Evolutionary conservation across 2,113 vertebrate species (phyloP).

Genomic region (Microtus oregoni): DNA sequence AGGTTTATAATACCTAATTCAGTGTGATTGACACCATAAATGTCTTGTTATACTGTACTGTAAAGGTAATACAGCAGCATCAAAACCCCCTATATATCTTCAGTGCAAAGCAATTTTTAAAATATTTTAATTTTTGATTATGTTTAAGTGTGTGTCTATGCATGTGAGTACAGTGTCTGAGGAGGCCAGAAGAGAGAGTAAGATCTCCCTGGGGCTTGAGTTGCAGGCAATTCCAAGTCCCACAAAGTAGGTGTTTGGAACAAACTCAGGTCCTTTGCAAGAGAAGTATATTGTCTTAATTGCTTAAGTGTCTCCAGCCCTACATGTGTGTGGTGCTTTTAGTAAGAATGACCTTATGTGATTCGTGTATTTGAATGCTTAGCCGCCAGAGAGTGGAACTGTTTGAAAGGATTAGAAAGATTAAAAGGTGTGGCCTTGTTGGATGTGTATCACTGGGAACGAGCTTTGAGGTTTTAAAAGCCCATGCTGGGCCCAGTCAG

Average conservation of each 20-base stretch:
- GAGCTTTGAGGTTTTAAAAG: background rate
- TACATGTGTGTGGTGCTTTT: background rate
- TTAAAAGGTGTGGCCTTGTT: background rate
- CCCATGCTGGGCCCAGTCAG: background rate
- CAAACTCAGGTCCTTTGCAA: background rate
- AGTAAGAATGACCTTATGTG: background rate
- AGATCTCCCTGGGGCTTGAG: background rate
- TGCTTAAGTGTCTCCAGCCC: background rate
- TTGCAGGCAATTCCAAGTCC: background rate
- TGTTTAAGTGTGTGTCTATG: background rate
- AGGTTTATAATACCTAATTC: background rate
- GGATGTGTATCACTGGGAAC: background rate
- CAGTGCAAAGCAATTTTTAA: background rate
- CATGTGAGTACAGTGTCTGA: background rate
- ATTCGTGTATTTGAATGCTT: background rate
- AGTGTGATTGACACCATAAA: background rate
- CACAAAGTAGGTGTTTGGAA: background rate
- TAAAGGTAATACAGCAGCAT: background rate
- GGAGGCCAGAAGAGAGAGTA: background rate
- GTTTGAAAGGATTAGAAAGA: background rate
- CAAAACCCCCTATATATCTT: background rate
- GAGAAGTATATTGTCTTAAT: background rate
- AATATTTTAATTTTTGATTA: background rate
- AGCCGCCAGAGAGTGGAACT: background rate
- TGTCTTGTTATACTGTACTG: background rate